phyloP scores from a whole-genome alignment of 2,888 invertebrate species.

The Anoplius nigerrimus region DNA sequence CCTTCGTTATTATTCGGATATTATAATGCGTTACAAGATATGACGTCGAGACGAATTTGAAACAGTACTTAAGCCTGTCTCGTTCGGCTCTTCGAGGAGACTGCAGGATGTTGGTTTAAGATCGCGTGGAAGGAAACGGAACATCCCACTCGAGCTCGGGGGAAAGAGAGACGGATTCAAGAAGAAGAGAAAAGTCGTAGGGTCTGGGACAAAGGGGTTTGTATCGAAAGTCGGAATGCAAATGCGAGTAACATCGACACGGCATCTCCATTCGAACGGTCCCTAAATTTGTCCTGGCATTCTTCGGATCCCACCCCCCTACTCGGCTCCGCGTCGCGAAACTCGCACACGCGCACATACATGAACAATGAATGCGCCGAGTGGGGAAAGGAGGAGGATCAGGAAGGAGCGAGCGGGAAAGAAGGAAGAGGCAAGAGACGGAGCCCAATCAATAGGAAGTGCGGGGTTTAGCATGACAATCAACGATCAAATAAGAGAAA shows the following conservation, averaged over 20 bases:
- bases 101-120: too few relatives aligned
- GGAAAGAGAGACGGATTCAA: neutral
- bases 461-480: slow-evolving; percentile 70
- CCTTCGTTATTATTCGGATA: neutral
- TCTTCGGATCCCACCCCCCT: slow-evolving; percentile 33
- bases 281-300: slow-evolving; percentile 62
- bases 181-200: slow-evolving; percentile 34
- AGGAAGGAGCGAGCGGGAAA: slow-evolving; percentile 21
- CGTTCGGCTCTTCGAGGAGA: neutral
- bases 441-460: slow-evolving; percentile 65
- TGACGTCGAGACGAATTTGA: too few relatives aligned
- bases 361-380: slow-evolving; percentile 16
- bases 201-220: slow-evolving; percentile 60
- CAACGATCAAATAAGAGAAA: slow-evolving; percentile 69
- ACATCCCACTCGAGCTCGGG: slow-evolving; percentile 3
- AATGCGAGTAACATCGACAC: slow-evolving; percentile 68
- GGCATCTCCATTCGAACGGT: slow-evolving; percentile 67
- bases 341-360: slow-evolving; percentile 18
- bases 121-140: neutral
- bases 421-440: slow-evolving; percentile 24
- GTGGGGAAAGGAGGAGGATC: slow-evolving; percentile 13
- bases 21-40: neutral
- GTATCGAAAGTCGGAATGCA: slow-evolving; percentile 68
- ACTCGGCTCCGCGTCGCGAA: slow-evolving; percentile 1
- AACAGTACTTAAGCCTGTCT: too few relatives aligned